A percentile compares a stretch with the other conserved stretches of the same genome.
These are phyloP conservation scores for Drosophila orena DNA, from an alignment of 1,140 invertebrate genomes.

Conservation along the genomic window DNA sequence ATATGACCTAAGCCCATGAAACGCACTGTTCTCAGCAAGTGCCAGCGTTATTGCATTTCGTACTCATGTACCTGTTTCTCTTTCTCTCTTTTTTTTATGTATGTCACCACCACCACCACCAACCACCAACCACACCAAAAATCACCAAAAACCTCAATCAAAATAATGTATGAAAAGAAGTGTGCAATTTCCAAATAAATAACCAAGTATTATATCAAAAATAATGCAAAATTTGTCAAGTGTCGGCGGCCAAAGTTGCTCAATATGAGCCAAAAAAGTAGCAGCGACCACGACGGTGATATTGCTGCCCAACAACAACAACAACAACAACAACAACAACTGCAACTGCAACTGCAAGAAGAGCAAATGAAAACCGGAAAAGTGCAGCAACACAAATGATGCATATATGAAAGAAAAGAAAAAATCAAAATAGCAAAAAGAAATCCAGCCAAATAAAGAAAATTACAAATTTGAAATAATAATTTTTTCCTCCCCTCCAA, in stretches of 20 bases:
- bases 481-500: slow-evolving; percentile 54
- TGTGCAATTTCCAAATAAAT: slow-evolving; percentile 33
- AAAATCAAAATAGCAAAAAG: slow-evolving; percentile 31
- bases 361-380: slow-evolving; percentile 12
- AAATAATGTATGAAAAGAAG: slow-evolving; percentile 21
- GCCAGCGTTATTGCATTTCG: slow-evolving; percentile 30
- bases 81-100: slow-evolving; percentile 61
- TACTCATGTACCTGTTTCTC: slow-evolving; percentile 56
- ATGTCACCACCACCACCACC: slow-evolving; percentile 38
- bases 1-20: not conserved
- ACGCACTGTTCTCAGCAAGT: slow-evolving; percentile 6
- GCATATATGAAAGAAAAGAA: slow-evolving; percentile 10
- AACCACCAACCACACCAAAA: slow-evolving; percentile 31
- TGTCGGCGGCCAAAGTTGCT: slow-evolving; percentile 45
- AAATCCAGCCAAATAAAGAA: slow-evolving; percentile 45
- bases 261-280: slow-evolving; percentile 49
- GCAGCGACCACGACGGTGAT: slow-evolving; percentile 25
- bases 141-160: slow-evolving; percentile 29
- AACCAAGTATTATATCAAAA: slow-evolving; percentile 18
- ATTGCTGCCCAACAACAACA: slow-evolving; percentile 7
- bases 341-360: slow-evolving; percentile 30
- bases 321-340: not conserved
- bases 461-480: slow-evolving; percentile 12
- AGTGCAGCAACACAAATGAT: slow-evolving; percentile 36
- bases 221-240: slow-evolving; percentile 36